phyloP scores from a whole-genome alignment of 2,888 invertebrate species.

The Norana najaformis region DNA sequence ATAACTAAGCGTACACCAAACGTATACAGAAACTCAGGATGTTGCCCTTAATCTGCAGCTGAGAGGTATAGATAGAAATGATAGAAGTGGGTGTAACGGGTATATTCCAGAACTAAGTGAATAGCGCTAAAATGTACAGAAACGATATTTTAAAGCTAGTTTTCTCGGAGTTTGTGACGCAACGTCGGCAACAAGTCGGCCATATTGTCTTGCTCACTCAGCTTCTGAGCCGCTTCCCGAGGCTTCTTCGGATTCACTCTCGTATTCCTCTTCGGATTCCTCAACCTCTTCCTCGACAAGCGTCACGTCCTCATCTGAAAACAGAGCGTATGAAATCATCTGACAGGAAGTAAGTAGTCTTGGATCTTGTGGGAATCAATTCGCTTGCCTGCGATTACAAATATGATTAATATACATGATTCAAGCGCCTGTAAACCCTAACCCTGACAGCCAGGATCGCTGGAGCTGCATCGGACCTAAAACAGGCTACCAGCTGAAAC shows the following conservation, averaged over 20 bases:
- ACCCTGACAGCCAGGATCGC: too few relatives aligned
- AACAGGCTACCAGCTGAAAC: too few relatives aligned
- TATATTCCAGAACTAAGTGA: neutral
- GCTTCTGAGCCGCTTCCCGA: neutral
- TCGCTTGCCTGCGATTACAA: too few relatives aligned
- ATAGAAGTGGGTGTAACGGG: neutral
- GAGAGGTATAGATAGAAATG: too few relatives aligned
- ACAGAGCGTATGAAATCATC: neutral
- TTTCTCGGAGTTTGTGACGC: neutral
- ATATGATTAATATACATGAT: too few relatives aligned
- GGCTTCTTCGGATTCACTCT: slow-evolving; percentile 14
- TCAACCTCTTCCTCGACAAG: slow-evolving; percentile 10
- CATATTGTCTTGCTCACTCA: slow-evolving; percentile 6
- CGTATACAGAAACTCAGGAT: neutral
- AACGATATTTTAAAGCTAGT: slow-evolving; percentile 7
- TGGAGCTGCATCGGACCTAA: too few relatives aligned
- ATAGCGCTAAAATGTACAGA: neutral
- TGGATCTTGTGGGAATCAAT: too few relatives aligned
- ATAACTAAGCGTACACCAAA: slow-evolving; percentile 1
- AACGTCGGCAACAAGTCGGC: slow-evolving; percentile 6
- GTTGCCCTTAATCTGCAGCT: neutral
- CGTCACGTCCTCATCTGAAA: neutral
- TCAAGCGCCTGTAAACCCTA: too few relatives aligned
- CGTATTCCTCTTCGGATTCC: slow-evolving; percentile 25
- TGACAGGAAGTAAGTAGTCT: too few relatives aligned